Evolutionary conservation across 2,888 invertebrate genomes (phyloP).

Genomic region (Nemotelus nigrinus): DNA sequence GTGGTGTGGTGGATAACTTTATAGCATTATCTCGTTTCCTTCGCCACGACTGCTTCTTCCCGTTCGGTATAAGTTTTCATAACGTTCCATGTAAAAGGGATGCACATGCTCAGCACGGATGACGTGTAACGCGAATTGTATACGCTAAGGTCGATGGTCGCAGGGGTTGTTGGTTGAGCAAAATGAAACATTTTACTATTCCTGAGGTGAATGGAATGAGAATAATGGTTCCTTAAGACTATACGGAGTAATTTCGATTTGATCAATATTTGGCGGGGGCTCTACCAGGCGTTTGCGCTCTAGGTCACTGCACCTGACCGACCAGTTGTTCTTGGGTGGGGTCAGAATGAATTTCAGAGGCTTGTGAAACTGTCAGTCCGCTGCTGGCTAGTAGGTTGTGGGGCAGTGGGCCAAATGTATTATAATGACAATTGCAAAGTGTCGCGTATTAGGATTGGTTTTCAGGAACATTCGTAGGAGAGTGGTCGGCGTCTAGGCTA

Average conservation of each 20-base stretch:
- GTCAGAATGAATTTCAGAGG: not conserved
- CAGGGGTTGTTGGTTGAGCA: not conserved
- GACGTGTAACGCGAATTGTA: not conserved
- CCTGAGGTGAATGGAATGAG: too few species aligned
- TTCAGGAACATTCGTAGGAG: conserved; percentile 1
- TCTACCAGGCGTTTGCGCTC: conserved; percentile 21
- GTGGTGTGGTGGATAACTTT: too few species aligned
- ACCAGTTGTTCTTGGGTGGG: conserved; percentile 10
- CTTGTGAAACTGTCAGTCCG: conserved; percentile 18
- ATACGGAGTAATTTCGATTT: conserved; percentile 23
- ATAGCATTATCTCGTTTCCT: not conserved
- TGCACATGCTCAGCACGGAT: conserved; percentile 19
- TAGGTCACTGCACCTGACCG: conserved; percentile 25
- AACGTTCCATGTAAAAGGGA: not conserved
- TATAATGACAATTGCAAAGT: conserved; percentile 21
- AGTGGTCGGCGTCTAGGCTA: conserved; percentile 8
- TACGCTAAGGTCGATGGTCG: not conserved
- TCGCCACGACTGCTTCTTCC: not conserved
- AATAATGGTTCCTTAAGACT: not conserved
- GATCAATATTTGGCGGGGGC: conserved; percentile 20
- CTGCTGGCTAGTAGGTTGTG: conserved; percentile 25
- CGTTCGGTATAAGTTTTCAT: not conserved
- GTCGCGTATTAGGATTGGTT: not conserved
- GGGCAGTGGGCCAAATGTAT: conserved; percentile 37
- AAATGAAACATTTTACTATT: too few species aligned